Base-by-base conservation (phyloP, 2,113 vertebrate species). In the Ageneiosus marmoratus region DNA sequence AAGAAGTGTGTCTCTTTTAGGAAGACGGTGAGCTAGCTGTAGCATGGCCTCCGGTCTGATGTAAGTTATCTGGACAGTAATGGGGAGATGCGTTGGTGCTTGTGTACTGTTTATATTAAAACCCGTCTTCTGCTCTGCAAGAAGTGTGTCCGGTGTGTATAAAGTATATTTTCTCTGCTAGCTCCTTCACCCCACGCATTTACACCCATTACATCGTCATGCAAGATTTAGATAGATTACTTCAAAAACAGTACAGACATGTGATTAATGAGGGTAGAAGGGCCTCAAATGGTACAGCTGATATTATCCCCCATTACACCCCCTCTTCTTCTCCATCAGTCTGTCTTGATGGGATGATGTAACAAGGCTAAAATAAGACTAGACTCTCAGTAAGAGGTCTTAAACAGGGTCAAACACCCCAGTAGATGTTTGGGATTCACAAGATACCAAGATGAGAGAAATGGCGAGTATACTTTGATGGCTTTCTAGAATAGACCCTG, bases 311-410 rank as follows among this genome's bases (percentile, higher is more conserved):
- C 16, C 79, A 12, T 75, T 75, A 51, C 29, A 53, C 75, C 46
- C 48, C 48, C 72, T 11, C 12, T 78, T 65, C 41, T 60, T 78
- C 29, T 56, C 72, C 77, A 81, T 70, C 65, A 69, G 27, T 63
- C 78, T 85, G n/a, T 85, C 77, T 79, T 87, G 46, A 83, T 80
- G 53, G 50, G 75, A 77, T 89, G 82, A 84, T 79, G 56, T 74
- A 82, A 51, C 48, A 41, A 2, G 65, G 56, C 77, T 84, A 88
- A 84, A 84, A 82, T 86, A 80, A 88, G 85, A 84, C 29, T 16
- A 3, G 20, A 5, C 65, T 63, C 72, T 72, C 44, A 70, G 62
- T 62, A 37, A 74, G 41, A 51, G 24, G 34, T 34, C 50, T 79
- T 58, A 75, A 65, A 82, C 41, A n/a, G 69, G 70, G 77, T 83